A percentile compares a stretch with the other conserved stretches of the same genome.
Conservation (phyloP, 1,140 invertebrate species). For the Oscheius sp. region DNA sequence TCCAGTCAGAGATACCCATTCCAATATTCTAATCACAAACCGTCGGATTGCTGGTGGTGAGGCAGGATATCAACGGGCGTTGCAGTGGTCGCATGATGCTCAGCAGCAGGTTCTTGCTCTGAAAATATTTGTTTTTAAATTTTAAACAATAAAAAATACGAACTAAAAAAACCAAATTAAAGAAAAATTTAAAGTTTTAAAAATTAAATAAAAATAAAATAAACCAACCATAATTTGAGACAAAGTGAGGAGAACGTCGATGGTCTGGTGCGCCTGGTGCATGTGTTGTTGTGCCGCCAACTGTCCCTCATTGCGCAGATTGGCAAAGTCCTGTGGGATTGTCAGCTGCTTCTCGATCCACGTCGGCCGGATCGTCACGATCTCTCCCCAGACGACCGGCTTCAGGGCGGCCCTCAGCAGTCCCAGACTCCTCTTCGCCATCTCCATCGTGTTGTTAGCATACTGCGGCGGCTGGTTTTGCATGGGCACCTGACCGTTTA, state of each 20-base stretch:
- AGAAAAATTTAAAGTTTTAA: neutral
- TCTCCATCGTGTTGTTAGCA: neutral
- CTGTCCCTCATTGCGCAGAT: neutral
- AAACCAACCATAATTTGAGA: neutral
- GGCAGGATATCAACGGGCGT: slow-evolving; percentile 36
- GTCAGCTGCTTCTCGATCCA: slow-evolving; percentile 46
- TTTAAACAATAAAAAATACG: neutral
- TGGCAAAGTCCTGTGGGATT: slow-evolving; percentile 24
- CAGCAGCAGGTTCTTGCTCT: slow-evolving; percentile 28
- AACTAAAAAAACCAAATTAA: neutral
- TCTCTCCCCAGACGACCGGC: slow-evolving; percentile 48
- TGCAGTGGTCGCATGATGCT: slow-evolving; percentile 44
- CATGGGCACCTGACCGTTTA: neutral
- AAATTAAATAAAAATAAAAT: neutral
- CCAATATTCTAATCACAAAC: too few relatives aligned
- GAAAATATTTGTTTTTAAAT: slow-evolving; percentile 34
- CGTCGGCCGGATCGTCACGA: slow-evolving; percentile 32
- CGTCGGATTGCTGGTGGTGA: too few relatives aligned
- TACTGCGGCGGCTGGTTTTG: slow-evolving; percentile 11
- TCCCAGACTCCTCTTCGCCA: slow-evolving; percentile 22
- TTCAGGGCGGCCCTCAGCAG: slow-evolving; percentile 48
- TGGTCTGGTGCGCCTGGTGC: slow-evolving; percentile 10
- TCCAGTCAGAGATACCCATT: too few relatives aligned
- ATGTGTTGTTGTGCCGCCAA: neutral
- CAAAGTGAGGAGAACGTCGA: slow-evolving; percentile 15